Evolutionary conservation across 2,113 vertebrate species (phyloP).

Genomic region (Hydrochoerus hydrochaeris): DNA sequence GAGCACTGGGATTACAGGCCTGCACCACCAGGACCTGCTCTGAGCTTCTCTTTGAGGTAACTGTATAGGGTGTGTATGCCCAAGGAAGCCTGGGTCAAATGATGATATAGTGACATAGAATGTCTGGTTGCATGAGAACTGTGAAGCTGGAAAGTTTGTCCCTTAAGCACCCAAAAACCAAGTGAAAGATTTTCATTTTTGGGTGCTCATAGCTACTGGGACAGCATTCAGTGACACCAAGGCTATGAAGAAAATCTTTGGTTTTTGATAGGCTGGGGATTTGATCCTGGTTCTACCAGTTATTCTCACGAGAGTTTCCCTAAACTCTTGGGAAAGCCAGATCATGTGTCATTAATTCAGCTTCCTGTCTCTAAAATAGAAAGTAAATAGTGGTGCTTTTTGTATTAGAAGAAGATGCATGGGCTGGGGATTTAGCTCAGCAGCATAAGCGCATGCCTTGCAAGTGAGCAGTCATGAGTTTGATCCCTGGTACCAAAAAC

Average conservation of each 20-base stretch:
- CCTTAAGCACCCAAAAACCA: background rate
- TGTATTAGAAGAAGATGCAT: background rate
- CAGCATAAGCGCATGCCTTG: no score
- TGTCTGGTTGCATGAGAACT: rapidly evolving
- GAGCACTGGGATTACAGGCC: background rate
- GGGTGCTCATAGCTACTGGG: background rate
- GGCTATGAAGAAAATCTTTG: background rate
- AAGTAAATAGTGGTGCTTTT: background rate
- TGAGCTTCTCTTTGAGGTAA: background rate
- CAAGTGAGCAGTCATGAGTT: no score
- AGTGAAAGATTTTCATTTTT: background rate
- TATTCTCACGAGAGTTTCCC: background rate
- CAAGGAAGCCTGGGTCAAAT: background rate
- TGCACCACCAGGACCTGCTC: background rate
- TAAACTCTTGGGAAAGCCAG: background rate
- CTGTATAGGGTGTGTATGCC: background rate
- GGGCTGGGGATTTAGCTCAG: no score
- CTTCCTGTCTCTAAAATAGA: background rate
- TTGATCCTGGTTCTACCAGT: background rate
- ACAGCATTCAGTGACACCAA: rapidly evolving
- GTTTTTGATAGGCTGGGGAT: background rate
- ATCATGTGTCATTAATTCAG: no score
- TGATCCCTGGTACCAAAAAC: no score
- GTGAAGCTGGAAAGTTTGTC: background rate
- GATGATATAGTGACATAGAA: rapidly evolving